Percentiles rank a stretch among this genome's conserved stretches.
Evolutionary conservation across 2,888 invertebrate species (phyloP).

Genomic region (Venusia cambrica): DNA sequence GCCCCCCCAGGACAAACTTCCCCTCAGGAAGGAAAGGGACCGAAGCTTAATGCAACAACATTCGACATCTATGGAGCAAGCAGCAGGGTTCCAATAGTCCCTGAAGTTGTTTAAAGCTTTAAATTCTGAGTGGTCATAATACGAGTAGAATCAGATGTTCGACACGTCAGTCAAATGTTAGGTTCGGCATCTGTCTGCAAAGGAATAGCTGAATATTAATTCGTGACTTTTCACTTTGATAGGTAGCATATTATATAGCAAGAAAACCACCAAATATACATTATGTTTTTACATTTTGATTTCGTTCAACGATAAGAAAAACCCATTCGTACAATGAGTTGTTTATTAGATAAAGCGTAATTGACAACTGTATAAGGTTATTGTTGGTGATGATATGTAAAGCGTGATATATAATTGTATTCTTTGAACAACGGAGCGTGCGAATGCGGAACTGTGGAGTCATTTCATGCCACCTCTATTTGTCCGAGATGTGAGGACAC

Average conservation of each 20-base stretch:
- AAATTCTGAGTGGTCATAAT: too few species aligned
- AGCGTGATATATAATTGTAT: constrained; percentile 15
- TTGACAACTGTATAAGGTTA: constrained; percentile 1
- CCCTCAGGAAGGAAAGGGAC: constrained; percentile 15
- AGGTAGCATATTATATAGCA: not conserved
- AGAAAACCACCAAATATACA: not conserved
- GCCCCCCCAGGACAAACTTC: not conserved
- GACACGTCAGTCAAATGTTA: too few species aligned
- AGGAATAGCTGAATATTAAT: too few species aligned
- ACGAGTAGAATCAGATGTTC: too few species aligned
- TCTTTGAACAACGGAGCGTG: constrained; percentile 25
- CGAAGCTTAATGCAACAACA: constrained; percentile 32
- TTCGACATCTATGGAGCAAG: constrained; percentile 11
- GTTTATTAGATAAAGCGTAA: constrained; percentile 4
- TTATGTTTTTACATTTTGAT: too few species aligned
- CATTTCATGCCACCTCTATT: constrained; percentile 60
- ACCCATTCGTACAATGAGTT: not conserved
- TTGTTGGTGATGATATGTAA: constrained; percentile 10
- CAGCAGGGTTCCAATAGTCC: too few species aligned
- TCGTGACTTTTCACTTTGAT: not conserved
- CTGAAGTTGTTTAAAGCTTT: too few species aligned
- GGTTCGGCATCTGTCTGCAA: too few species aligned
- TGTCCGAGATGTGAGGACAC: constrained; percentile 70
- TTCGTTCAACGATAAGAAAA: constrained; percentile 1
- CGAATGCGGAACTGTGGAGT: constrained; percentile 60